phyloP scores from a whole-genome alignment of 2,113 vertebrate genomes.

The Halcyon senegalensis region DNA sequence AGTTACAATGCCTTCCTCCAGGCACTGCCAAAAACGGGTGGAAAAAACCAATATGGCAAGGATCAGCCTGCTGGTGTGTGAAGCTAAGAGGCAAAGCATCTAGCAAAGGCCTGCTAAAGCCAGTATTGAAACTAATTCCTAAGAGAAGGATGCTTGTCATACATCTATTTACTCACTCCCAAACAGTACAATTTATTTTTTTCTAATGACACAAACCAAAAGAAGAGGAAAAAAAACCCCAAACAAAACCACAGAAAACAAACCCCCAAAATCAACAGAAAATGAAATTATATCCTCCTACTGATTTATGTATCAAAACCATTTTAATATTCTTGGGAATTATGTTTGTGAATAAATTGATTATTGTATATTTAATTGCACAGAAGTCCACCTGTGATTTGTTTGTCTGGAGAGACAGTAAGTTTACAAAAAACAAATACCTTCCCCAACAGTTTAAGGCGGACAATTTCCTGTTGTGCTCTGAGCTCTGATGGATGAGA shows the following conservation, averaged over 20 bases:
- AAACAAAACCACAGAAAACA: background rate
- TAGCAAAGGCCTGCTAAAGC: background rate
- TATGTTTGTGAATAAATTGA: background rate
- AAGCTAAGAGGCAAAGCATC: background rate
- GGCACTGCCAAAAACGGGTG: background rate
- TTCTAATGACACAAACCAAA: background rate
- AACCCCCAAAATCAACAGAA: background rate
- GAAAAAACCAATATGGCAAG: background rate
- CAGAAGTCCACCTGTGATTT: constrained; percentile 53
- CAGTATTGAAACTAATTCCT: background rate
- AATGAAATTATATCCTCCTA: background rate
- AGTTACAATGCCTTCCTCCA: background rate
- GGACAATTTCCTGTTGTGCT: constrained; percentile 74
- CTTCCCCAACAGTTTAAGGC: constrained; percentile 44
- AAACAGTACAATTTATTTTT: background rate
- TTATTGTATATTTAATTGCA: background rate
- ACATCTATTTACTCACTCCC: background rate
- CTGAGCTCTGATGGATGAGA: constrained; percentile 68
- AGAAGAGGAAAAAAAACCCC: background rate
- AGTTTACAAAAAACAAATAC: constrained; percentile 55
- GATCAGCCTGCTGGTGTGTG: background rate
- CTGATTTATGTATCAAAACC: background rate
- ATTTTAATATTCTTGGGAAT: background rate
- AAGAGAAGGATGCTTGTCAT: background rate
- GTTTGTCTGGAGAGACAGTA: constrained; percentile 25